phyloP scores from a whole-genome alignment of 2,797 vertebrate genomes.

The Mus caroli region DNA sequence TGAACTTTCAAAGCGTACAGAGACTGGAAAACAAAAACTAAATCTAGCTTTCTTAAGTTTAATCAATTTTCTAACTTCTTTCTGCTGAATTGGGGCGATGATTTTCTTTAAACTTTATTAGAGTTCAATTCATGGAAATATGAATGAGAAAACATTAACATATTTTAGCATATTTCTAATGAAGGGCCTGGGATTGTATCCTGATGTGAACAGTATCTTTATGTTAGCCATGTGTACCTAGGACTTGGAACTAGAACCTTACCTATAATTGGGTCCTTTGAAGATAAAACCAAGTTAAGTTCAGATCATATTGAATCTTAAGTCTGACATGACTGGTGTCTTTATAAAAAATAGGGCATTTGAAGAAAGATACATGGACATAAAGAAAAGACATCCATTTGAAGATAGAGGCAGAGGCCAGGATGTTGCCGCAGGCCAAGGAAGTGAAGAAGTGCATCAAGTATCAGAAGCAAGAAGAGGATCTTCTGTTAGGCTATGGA shows the following conservation, averaged over 20 bases:
- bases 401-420: background rate
- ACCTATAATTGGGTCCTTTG: slow-evolving; percentile 10
- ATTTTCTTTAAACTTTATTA: background rate
- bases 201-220: background rate
- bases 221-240: background rate
- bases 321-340: background rate
- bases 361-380: background rate
- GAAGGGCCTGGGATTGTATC: background rate
- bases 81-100: background rate
- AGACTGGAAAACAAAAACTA: background rate
- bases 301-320: background rate
- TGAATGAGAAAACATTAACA: background rate
- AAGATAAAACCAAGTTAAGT: background rate
- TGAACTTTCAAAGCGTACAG: background rate
- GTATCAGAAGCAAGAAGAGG: background rate
- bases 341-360: slow-evolving; percentile 1
- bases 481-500: background rate
- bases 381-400: background rate
- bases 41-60: background rate
- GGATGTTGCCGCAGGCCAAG: background rate
- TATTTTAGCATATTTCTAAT: slow-evolving; percentile 23
- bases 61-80: background rate
- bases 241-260: slow-evolving; percentile 1
- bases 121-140: background rate
- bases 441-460: background rate